Evolutionary conservation across 2,113 vertebrate species (phyloP).

Genomic region (Neogale vison): DNA sequence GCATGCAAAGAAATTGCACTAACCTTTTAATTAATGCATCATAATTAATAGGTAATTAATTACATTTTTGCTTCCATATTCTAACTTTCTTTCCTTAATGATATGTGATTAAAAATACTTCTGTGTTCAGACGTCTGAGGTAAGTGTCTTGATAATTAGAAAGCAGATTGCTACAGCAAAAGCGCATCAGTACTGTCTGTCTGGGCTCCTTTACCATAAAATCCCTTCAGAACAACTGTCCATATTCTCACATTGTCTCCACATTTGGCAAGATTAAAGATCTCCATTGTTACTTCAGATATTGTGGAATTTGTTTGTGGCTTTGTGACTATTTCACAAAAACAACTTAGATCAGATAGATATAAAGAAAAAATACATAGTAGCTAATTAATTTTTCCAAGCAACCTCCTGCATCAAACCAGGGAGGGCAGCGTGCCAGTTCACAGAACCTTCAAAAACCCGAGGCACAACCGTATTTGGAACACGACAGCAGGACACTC

Average conservation of each 20-base stretch:
- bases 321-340: not conserved
- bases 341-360: not conserved
- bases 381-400: constrained; percentile 40
- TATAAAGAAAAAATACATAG: not conserved
- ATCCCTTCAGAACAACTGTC: not conserved
- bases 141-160: not conserved
- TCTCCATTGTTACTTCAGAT: not conserved
- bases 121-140: not conserved
- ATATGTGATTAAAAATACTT: not conserved
- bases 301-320: not conserved
- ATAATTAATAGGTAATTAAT: not conserved
- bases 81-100: not conserved
- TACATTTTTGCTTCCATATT: not conserved
- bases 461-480: no score
- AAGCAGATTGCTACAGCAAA: not conserved
- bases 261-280: constrained; percentile 13
- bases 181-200: accelerated
- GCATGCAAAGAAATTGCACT: not conserved
- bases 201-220: not conserved
- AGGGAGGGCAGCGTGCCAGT: not conserved
- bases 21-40: not conserved
- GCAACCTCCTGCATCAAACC: not conserved
- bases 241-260: not conserved
- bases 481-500: accelerated
- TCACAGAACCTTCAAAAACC: accelerated